These are phyloP conservation scores for Netelia inedita DNA, from an alignment of 2,888 invertebrate genomes.

Conservation along the genomic window DNA sequence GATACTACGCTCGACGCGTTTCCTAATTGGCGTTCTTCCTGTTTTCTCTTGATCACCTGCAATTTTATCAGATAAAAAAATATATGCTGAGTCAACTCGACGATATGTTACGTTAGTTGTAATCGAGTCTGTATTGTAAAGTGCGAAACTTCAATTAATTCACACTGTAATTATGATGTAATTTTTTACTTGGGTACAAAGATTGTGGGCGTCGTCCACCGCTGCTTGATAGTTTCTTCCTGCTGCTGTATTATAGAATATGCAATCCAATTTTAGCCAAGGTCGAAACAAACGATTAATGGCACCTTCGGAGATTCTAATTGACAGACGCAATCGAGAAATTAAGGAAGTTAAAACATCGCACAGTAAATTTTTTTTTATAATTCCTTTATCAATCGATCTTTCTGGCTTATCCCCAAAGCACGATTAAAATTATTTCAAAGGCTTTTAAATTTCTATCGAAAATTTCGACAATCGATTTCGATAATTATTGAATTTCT, in stretches of 20 bases:
- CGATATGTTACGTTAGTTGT: not conserved
- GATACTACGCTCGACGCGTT: not conserved
- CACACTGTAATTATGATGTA: not conserved
- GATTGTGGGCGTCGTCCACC: slow-evolving; percentile 69
- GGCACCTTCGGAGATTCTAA: slow-evolving; percentile 47
- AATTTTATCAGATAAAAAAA: not conserved
- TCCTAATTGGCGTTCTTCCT: slow-evolving; percentile 65
- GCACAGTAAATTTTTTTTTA: not conserved
- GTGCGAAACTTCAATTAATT: not conserved
- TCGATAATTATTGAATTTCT: not conserved
- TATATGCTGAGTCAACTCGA: not conserved
- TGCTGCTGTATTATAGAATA: slow-evolving; percentile 69
- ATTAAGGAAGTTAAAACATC: not conserved
- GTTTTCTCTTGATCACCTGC: slow-evolving; percentile 74
- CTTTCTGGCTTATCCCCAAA: too few relatives aligned
- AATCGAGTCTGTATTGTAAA: not conserved
- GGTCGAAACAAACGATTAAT: slow-evolving; percentile 69
- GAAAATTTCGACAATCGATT: too few relatives aligned
- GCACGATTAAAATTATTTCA: too few relatives aligned
- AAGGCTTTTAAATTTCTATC: too few relatives aligned
- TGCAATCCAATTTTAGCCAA: slow-evolving; percentile 72
- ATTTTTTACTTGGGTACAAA: slow-evolving; percentile 43
- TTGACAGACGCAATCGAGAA: not conserved
- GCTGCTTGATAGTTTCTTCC: slow-evolving; percentile 71
- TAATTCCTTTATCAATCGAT: too few relatives aligned